These are phyloP conservation scores for Ooceraea biroi DNA, from an alignment of 1,140 invertebrate genomes.

Conservation along the genomic window DNA sequence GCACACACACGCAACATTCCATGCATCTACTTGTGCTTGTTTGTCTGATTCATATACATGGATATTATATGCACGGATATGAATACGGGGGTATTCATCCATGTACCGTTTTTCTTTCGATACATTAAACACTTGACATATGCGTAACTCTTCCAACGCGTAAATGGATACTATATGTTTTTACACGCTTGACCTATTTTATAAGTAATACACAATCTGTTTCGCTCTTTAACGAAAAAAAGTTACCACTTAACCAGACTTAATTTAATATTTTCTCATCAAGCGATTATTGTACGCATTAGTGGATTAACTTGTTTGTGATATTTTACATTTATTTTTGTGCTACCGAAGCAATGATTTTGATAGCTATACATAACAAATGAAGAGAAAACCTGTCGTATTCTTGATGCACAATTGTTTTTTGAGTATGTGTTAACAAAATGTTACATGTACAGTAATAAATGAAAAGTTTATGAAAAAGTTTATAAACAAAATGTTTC, in stretches of 20 bases:
- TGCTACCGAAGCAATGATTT: no score
- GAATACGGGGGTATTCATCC: conserved; percentile 42
- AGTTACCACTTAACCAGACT: neutral
- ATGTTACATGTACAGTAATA: no score
- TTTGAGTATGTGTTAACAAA: no score
- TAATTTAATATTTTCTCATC: no score
- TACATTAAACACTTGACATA: conserved; percentile 43
- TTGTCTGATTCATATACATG: conserved; percentile 24
- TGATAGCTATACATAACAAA: no score
- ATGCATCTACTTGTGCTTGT: neutral
- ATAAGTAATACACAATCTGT: conserved; percentile 1
- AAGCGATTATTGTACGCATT: no score
- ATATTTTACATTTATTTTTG: no score
- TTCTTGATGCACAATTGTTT: no score
- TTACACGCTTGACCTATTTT: conserved; percentile 4
- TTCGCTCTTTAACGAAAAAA: neutral
- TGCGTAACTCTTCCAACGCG: conserved; percentile 1
- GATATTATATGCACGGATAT: conserved; percentile 5
- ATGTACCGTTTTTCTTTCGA: conserved; percentile 46
- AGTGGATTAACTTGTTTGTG: no score
- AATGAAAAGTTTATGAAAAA: no score
- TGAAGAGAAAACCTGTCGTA: no score
- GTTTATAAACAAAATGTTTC: no score
- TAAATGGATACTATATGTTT: conserved; percentile 15
- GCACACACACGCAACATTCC: neutral